Base-by-base conservation (phyloP, 1,140 invertebrate species). In the Solen grandis region DNA sequence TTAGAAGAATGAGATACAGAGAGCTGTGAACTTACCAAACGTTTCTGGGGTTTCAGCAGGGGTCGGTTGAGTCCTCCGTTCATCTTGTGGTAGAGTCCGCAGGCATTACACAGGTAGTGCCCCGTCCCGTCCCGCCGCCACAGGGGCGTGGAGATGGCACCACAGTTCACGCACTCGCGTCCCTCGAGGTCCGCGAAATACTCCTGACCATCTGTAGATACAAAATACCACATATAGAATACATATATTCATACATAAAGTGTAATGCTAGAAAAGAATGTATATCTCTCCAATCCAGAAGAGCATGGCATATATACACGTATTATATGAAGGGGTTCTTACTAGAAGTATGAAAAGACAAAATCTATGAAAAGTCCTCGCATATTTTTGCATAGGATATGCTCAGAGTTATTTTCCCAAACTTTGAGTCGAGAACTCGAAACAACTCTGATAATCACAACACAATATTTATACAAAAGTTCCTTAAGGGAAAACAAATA, bases 21-120 rank as follows among this genome's bases (percentile, higher is more conserved):
- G n/a, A n/a, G n/a, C n/a, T n/a, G n/a, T n/a, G n/a, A n/a, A 94
- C 87, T 85, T 74, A 89, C 88, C 95, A 98, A 95, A 95, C 97
- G 95, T 95, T 97, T 95, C 94, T 97, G 97, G 86, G 97, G 97
- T 94, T 98, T 98, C 94, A 98, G 97, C 84, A 98, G 95, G 19
- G 97, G 97, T 92, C 97, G 93, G 93, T 98, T 98, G 91, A 97
- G 96, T 85, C 97, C 77, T 85, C 97, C 77, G 54, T 85, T 85
- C 83, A 85, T 98, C 94, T 98, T 98, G 94, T 98, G 97, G 93
- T 98, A 99, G 57, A 99, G 94, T 86, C 97, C 97, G 52, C 97
- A 96, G n/a, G 86, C 87, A 63, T 88, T 86, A 69, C 86, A 87
- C 13, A 90, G 75, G 66, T 90, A 90, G 62, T 90, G 85, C 27